Conservation (phyloP, 2,888 invertebrate genomes). For the Nipponacmea schrenckii region DNA sequence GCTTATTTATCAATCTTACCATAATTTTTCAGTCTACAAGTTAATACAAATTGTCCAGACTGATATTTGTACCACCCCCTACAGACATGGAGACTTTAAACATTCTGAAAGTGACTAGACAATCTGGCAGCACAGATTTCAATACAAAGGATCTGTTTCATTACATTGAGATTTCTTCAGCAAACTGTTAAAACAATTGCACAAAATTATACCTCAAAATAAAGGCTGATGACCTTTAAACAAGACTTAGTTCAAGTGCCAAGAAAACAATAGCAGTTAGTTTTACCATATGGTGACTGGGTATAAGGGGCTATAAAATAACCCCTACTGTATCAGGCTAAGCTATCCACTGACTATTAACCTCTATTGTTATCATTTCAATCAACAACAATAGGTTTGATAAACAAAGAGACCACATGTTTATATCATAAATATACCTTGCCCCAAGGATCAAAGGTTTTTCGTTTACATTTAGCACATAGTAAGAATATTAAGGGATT, state of each 20-base stretch:
- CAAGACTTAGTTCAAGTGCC: not conserved
- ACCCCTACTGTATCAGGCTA: not conserved
- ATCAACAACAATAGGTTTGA: not conserved
- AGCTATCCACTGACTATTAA: not conserved
- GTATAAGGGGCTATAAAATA: not conserved
- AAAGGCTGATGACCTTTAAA: not conserved
- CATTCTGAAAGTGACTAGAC: too few species aligned
- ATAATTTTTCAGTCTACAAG: too few species aligned
- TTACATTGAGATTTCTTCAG: not conserved
- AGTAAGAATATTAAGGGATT: too few species aligned
- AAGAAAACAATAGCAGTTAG: not conserved
- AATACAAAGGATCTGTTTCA: too few species aligned
- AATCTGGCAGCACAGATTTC: too few species aligned
- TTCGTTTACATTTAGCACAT: too few species aligned
- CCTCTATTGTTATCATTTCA: not conserved
- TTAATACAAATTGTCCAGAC: too few species aligned
- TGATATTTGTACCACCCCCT: too few species aligned
- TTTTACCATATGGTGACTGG: not conserved
- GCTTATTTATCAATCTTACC: too few species aligned
- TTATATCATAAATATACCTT: not conserved
- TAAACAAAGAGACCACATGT: not conserved
- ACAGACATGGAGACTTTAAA: too few species aligned
- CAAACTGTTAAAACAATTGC: constrained; percentile 1
- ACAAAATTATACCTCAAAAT: not conserved
- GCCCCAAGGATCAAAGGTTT: too few species aligned